These are phyloP conservation scores for Oncorhynchus keta DNA, from an alignment of 2,113 vertebrate genomes.

Conservation along the genomic window DNA sequence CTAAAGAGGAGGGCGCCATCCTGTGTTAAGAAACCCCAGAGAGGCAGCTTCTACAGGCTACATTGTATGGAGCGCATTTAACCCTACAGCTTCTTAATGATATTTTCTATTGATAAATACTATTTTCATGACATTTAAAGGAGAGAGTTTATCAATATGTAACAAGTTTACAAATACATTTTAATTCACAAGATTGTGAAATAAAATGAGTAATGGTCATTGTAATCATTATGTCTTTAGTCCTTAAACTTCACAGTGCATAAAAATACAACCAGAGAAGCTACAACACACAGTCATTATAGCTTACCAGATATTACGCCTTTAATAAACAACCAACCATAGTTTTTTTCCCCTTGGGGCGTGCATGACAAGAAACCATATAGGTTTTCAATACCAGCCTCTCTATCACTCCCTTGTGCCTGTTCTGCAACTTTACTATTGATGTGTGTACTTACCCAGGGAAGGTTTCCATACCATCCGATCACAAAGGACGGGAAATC, in stretches of 20 bases:
- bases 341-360: background rate
- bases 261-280: background rate
- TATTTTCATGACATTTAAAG: no score
- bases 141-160: no score
- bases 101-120: no score
- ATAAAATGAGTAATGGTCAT: no score
- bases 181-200: no score
- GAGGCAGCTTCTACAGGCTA: no score
- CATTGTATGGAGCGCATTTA: background rate
- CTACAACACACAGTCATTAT: background rate
- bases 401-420: background rate
- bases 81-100: background rate
- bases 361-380: background rate
- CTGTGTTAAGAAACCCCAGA: background rate
- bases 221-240: no score
- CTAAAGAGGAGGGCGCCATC: constrained; percentile 3
- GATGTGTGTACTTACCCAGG: background rate
- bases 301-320: background rate
- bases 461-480: background rate
- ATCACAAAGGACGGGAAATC: background rate
- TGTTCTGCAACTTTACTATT: background rate
- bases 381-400: background rate
- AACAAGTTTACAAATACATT: no score
- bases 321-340: background rate
- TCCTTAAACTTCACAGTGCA: no score